A percentile compares a stretch with the other conserved stretches of the same genome.
Evolutionary conservation across 30 jellyfish, hydroid and myxozoan genomes (phyloP).

Genomic region (Turritopsis rubra): DNA sequence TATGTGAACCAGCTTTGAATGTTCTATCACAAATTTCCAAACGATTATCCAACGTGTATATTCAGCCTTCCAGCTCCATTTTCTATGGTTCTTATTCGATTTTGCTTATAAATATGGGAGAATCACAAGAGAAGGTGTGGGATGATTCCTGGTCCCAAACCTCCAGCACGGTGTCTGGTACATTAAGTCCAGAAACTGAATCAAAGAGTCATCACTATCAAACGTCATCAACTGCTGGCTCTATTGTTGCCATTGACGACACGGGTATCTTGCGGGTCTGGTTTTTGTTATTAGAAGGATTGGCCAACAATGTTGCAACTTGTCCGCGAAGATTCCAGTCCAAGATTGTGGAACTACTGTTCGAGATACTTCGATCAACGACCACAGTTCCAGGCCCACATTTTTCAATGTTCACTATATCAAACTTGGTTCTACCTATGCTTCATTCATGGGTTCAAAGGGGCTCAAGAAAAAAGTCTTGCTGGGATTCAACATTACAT

Average conservation of each 20-base stretch:
- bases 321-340: constrained; percentile 87
- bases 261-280: constrained; percentile 97
- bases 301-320: constrained; percentile 70
- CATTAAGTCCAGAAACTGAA: constrained; percentile 56
- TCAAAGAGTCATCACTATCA: constrained; percentile 21
- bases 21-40: constrained; percentile 73
- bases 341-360: constrained; percentile 68
- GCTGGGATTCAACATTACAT: constrained; percentile 72
- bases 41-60: constrained; percentile 71
- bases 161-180: constrained; percentile 53
- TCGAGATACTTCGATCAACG: constrained; percentile 83
- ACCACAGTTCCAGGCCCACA: constrained; percentile 99
- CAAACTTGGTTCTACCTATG: constrained; percentile 88
- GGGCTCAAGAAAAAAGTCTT: constrained; percentile 58
- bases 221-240: constrained; percentile 64
- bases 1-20: constrained; percentile 76
- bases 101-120: constrained; percentile 64
- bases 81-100: constrained; percentile 90
- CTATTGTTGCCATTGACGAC: constrained; percentile 92
- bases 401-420: constrained; percentile 82
- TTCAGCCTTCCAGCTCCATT: constrained; percentile 86
- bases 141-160: constrained; percentile 91
- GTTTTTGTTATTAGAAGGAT: constrained; percentile 87
- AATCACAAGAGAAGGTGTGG: constrained; percentile 79
- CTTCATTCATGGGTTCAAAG: constrained; percentile 93